Evolutionary conservation across 2,797 vertebrate genomes (phyloP), one percentile per base, ranked within the genome.

Genomic region (Anguilla pacifica): DNA sequence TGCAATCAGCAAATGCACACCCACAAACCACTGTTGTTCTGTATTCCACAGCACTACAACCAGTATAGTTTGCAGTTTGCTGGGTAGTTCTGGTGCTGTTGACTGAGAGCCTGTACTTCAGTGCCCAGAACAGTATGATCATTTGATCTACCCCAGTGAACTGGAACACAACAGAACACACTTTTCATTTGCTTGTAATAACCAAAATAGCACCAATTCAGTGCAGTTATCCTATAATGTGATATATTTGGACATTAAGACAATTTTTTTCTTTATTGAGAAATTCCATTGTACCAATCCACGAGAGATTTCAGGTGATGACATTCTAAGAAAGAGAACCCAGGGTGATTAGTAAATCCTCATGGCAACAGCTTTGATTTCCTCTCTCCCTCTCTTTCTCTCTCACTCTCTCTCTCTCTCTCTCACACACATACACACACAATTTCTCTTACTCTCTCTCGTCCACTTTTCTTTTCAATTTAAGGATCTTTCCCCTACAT

Each of bases 131-230:
- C 81, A 83, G 49, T 53, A 87, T 72, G 39, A 72, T 72, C 9
- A 84, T 84, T 84, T 87, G 81, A 84, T 70, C 61, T 57, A 49
- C 46, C 46, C 64, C 86, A 84, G 7, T 74, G 49, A 72, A 43
- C 82, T 84, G 81, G 86, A 84, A 53, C 64, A 72, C 46, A 87
- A 13, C 28, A 70, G 31, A 72, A 72, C 9, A 67, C 51, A 5
- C 67, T 3, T 72, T 86, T 86, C 10, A 72, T 72, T 28, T 72
- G 6, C 67, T 5, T 28, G 31, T 31, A 72, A 72, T 72, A 25
- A 31, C 35, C 28, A 31, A 31, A 43, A 28, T 35, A 79, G 35
- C 15, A 31, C 74, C 35, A 28, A 28, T 82, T 82, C 17, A 64
- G 61, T 64, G 46, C 43, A 28, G 79, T 82, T 83, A 10, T n/a